Base-by-base conservation (phyloP, 2,113 vertebrate species). In the Xyrauchen texanus region DNA sequence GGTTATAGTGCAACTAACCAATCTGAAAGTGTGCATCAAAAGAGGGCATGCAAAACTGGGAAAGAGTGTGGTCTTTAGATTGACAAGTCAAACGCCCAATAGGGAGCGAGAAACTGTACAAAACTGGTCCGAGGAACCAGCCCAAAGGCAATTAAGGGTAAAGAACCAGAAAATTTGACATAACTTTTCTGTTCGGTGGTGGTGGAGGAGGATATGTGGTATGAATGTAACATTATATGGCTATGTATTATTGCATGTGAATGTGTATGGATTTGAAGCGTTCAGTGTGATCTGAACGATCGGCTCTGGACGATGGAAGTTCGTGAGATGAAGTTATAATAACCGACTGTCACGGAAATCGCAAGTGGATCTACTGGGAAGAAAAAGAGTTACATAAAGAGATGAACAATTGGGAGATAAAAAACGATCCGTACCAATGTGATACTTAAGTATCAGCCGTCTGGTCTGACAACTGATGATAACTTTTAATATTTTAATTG, bases 101-200 rank as follows among this genome's bases (percentile, higher is more conserved):
- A 73, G 88, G 80, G 79, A 74, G 78, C 53, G 79, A 87, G 84
- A 69, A 91, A 87, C 87, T 82, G 88, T 57, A 78, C 87, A 84
- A 69, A 91, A 87, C 87, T 82, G 88, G 84, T 80, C 86, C 84
- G 78, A 58, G 83, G 87, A 91, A 89, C 88, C 92, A 90, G 88
- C 90, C 92, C 91, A 91, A 88, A 90, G 89, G 90, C 88, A 94
- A 93, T 93, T 93, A 93, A 91, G 90, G 92, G 88, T 91, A 91
- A 91, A 93, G 89, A 89, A 91, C 88, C 89, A 86, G 91, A 93
- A 90, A 91, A 91, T 87, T 90, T 92, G 86, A 90, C 88, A 83
- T 89, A 91, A 88, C 86, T 90, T 85, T 84, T 82, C 21, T 74
- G 45, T 46, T 51, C 42, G 67, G 78, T 80, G 51, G 61, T 83